Evolutionary conservation across 1,140 invertebrate species (phyloP).

Genomic region (Drosophila nigromelanica): DNA sequence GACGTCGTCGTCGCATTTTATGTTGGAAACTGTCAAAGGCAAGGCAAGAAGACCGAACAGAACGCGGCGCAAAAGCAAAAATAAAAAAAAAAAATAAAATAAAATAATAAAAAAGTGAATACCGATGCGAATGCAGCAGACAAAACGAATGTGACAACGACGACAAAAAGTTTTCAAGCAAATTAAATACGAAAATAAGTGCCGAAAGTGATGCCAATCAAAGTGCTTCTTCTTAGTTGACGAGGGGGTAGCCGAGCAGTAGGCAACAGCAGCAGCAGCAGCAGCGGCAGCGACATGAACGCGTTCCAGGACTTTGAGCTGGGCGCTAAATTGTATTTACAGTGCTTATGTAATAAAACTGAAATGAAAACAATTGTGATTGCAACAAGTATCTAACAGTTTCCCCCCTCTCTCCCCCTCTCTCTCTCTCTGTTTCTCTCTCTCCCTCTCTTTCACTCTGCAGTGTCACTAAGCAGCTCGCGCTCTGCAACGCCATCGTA

Average conservation of each 20-base stretch:
- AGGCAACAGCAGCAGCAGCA: not conserved
- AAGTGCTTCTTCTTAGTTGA: slow-evolving; percentile 40
- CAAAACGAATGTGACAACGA: slow-evolving; percentile 79
- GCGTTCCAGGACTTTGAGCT: slow-evolving; percentile 78
- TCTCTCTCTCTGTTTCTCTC: not conserved
- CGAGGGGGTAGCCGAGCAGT: slow-evolving; percentile 1
- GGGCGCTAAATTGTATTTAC: slow-evolving; percentile 81
- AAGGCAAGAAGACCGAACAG: slow-evolving; percentile 59
- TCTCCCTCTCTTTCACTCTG: slow-evolving; percentile 40
- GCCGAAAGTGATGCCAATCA: slow-evolving; percentile 49
- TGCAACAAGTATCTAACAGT: slow-evolving; percentile 16
- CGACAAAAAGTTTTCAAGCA: slow-evolving; percentile 65
- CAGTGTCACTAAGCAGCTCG: slow-evolving; percentile 96
- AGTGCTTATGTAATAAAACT: slow-evolving; percentile 82
- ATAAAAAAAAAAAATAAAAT: slow-evolving; percentile 21
- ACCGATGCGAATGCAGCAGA: slow-evolving; percentile 72
- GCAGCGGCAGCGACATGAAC: slow-evolving; percentile 66
- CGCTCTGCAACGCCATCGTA: slow-evolving; percentile 94
- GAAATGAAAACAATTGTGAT: slow-evolving; percentile 11
- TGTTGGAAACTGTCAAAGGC: slow-evolving; percentile 78
- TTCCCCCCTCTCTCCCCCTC: not conserved
- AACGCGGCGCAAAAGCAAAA: slow-evolving; percentile 63
- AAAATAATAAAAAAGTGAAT: slow-evolving; percentile 42
- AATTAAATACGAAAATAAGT: slow-evolving; percentile 53
- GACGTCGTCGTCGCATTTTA: slow-evolving; percentile 65